Evolutionary conservation across 2,888 invertebrate species (phyloP).

Genomic region (Drosophila helvetica): DNA sequence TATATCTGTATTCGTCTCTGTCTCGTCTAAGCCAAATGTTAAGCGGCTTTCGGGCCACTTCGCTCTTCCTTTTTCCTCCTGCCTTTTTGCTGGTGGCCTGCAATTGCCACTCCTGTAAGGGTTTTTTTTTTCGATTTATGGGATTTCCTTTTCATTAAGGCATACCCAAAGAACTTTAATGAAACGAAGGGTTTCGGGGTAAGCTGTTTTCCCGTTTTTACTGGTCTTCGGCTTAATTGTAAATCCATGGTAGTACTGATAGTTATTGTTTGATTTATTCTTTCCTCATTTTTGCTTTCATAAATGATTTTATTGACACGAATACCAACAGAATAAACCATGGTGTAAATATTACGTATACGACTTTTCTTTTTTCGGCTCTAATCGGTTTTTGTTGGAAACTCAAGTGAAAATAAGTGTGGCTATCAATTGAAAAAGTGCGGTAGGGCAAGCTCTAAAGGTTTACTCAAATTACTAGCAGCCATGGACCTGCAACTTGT

Average conservation of each 20-base stretch:
- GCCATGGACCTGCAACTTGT: too few species aligned
- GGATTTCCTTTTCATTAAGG: background rate
- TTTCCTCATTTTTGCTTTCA: too few species aligned
- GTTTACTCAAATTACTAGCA: too few species aligned
- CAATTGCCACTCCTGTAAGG: conserved; percentile 13
- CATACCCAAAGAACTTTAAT: background rate
- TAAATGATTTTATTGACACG: too few species aligned
- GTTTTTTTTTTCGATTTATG: background rate
- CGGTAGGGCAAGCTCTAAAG: too few species aligned
- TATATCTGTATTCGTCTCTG: conserved; percentile 12
- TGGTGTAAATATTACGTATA: too few species aligned
- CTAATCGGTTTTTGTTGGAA: background rate
- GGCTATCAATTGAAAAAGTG: too few species aligned
- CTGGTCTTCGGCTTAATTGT: background rate
- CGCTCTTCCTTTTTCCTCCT: background rate
- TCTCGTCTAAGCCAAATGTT: conserved; percentile 56
- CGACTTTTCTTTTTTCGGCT: background rate
- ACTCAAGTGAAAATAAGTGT: too few species aligned
- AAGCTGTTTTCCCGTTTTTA: background rate
- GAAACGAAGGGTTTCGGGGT: background rate
- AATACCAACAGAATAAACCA: too few species aligned
- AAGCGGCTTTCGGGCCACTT: conserved; percentile 58
- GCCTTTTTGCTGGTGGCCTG: background rate
- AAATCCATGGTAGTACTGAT: background rate
- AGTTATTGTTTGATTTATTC: background rate